Evolutionary conservation across 2,888 invertebrate species (phyloP), one percentile per base, ranked within the genome.

Genomic region (Cantharis flavilabris): DNA sequence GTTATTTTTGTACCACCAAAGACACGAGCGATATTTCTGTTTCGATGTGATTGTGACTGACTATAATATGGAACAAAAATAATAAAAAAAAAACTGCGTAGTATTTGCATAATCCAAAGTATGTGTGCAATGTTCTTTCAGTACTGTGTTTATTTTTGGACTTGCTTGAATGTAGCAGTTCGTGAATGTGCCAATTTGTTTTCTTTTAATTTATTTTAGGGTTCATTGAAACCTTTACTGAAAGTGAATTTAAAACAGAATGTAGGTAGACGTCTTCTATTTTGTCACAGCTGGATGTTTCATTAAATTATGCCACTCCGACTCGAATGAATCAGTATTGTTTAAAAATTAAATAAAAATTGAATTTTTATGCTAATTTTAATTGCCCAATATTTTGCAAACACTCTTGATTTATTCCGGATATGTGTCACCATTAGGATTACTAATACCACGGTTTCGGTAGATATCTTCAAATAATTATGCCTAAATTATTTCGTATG

Each of bases 151-250:
- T 78, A 78, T 78, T 77, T 81, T 78, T 76, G 76, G 76, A 82
- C 82, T 82, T 81, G 83, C 83, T 83, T 82, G 79, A 79, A 82
- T 82, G 81, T 78, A 78, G 76, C 76, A 76, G 81, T 81, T 77
- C 72, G 83, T 83, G 84, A 84, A 85, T 85, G 86, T 85, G 86
- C 86, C 86, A 86, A 86, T 86, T 83, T 84, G 81, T 83, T 84
- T 84, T 84, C 82, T 84, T 86, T 85, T 85, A 85, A 85, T 85
- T 85, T 86, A 84, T 87, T 86, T 85, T 84, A 83, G 84, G 84
- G 85, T 86, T 85, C 86, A 87, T 87, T 87, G 86, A 87, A 87
- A 84, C 75, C 63, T 77, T 77, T 63, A 16, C 65, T 72, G 74
- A 77, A 77, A 75, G 70, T 63, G 75, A 72, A 62, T 71, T 73